Evolutionary conservation across 2,113 vertebrate species (phyloP).

Genomic region (Psettodes erumei): DNA sequence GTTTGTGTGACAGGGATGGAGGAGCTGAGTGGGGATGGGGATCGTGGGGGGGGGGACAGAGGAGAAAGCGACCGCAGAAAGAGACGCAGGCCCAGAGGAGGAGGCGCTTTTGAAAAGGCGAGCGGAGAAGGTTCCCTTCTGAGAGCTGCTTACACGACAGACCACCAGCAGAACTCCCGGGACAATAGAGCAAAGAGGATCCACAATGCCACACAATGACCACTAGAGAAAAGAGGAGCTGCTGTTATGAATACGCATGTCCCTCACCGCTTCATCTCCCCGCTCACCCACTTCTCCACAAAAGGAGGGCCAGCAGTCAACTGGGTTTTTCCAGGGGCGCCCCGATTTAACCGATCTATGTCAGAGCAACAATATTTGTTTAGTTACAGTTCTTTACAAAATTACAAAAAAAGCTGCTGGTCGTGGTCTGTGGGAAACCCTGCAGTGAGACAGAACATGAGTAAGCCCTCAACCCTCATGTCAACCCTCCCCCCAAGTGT

Average conservation of each 20-base stretch:
- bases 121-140: slow-evolving; percentile 46
- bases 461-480: not conserved
- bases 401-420: not conserved
- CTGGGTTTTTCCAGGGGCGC: not conserved
- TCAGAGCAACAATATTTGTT: slow-evolving; percentile 33
- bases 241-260: slow-evolving; percentile 60
- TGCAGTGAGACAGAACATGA: slow-evolving; percentile 16
- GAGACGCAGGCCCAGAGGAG: not conserved
- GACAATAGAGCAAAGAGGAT: slow-evolving; percentile 67
- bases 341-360: not conserved
- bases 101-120: slow-evolving; percentile 42
- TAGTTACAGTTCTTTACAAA: slow-evolving; percentile 15
- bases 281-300: slow-evolving; percentile 27
- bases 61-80: slow-evolving; percentile 29
- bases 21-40: not conserved
- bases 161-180: slow-evolving; percentile 65
- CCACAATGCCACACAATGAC: slow-evolving; percentile 53
- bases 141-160: slow-evolving; percentile 63
- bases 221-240: slow-evolving; percentile 33
- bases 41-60: not conserved
- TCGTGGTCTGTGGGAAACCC: slow-evolving; percentile 17
- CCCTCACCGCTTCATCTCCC: slow-evolving; percentile 37
- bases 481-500: slow-evolving; percentile 16
- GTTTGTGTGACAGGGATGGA: slow-evolving; percentile 11
- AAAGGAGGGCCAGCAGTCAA: slow-evolving; percentile 46